Base-by-base conservation (phyloP, 1,140 invertebrate species). In the Goniozus legneri region DNA sequence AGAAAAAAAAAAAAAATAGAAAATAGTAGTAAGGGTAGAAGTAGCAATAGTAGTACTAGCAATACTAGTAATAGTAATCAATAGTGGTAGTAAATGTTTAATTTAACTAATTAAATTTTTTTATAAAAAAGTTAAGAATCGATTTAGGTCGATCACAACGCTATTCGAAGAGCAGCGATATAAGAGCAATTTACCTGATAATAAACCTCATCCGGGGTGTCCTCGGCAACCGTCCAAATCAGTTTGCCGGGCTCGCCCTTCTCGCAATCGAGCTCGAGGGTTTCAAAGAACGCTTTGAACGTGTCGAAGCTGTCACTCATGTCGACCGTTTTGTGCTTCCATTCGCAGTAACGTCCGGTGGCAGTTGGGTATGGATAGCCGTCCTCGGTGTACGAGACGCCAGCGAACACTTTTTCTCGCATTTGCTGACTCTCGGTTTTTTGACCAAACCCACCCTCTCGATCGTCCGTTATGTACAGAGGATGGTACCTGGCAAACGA, bases 401-500 rank as follows among this genome's bases (percentile, higher is more conserved):
- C 92, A 12, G 91, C 91, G 67, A 84, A 95, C 12, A 91, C 80
- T 38, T 78, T 79, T 52, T 90, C 84, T 21, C 82, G 78, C 19
- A 73, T 77, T 55, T 85, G 85, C 39, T 92, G 82, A 0, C 75
- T 73, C 34, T 82, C 82, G 1, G 75, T 80, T 60, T 89, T 88
- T 67, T 92, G 87, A 0, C 84, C 85, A 58, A 84, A 91, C 2
- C 90, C 92, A 35, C 92, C 92, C 65, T 92, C 87, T 0, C 79
- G 73, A 18, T 84, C 92, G 60, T 88, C 84, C 8, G 92, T 95
- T 57, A 97, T 93, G 72, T 97, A 97, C 60, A 97, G 85, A 10
- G 94, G 94, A 77, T 97, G 93, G 72, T 92, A 95, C 59, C 86
- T 87, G 41, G 10, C 24, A 27, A 10, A 27, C 24, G 24, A 27